Base-by-base conservation (phyloP, 2,888 invertebrate genomes). In the Cistogaster globosa region DNA sequence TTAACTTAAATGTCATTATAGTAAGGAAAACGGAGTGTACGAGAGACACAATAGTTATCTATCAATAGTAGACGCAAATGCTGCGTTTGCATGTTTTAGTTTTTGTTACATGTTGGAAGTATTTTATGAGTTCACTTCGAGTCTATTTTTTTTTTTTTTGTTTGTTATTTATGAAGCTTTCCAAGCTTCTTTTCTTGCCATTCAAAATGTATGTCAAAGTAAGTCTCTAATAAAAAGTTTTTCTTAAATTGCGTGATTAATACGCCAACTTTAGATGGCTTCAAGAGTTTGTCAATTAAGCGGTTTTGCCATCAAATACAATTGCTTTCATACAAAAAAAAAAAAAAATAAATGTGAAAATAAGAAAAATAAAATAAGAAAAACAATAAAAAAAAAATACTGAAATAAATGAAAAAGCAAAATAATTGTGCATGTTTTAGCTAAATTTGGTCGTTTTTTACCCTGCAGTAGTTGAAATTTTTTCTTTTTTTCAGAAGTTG, bases 241-340 rank as follows among this genome's bases (percentile, higher is more conserved):
- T 68, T 53, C 42, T 2, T 38, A 78, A 45, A 32, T 72, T 67
- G 20, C 12, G 65, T 80, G 79, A 80, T 80, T 72, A 80, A 80
- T 80, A 72, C 22, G 51, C 63, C 71, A 79, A 71, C 48, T 71
- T 77, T 57, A 71, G 65, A 57, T 36, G 32, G 57, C 42, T 68
- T n/a, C n/a, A 53, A 53, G 69, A 78, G 32, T 78, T 78, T 78
- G 69, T 78, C 69, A 78, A 69, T 69, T 78, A 78, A 42, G 16
- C 69, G 78, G 62, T 62, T 69, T 55, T 42, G 18, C 62, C 4
- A 62, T 20, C 53, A 22, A 12, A 26, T 16, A 32, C 38, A 69
- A 60, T 11, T 60, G 51, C 18, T 63, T 32, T 42, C n/a, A n/a
- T n/a, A n/a, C n/a, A n/a, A n/a, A n/a, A n/a, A n/a, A n/a, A n/a